Evolutionary conservation across 2,113 vertebrate species (phyloP), one percentile per base, ranked within the genome.

Genomic region (Willisornis vidua): DNA sequence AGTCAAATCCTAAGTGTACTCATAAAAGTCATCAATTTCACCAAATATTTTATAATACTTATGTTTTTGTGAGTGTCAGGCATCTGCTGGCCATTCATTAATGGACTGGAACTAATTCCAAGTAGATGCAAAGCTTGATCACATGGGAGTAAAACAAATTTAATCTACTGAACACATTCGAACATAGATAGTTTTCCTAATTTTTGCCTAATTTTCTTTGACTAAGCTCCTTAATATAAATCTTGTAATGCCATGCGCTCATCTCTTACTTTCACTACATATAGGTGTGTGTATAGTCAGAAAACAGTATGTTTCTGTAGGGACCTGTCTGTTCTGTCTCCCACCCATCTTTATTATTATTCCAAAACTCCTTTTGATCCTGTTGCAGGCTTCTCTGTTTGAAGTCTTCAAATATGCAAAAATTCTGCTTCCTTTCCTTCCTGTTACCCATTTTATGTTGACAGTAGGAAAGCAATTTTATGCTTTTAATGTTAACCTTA

Each of bases 401-500:
- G 93, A 96, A 93, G 93, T 71, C 67, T 70, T 79, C 75, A 71
- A 74, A 24, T 80, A 94, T 80, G 75, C 71, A 94, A 91, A 97
- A 96, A 87, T 85, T 83, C 82, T 61, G 46, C 72, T 96, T 92
- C 93, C 90, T 88, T 88, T 95, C 79, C 68, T 96, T 97, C 93
- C 80, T 95, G 80, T 94, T 81, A 71, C 59, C 67, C 57, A 24
- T 90, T 93, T 94, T 81, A 81, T 81, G 39, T 86, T 93, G 88
- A 88, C 79, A 92, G 52, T 52, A 72, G 85, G 77, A 90, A 91
- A 81, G 76, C 73, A 88, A 75, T 93, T 86, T 88, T 1, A 67
- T 62, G 76, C 68, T 85, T 93, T 57, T 86, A 72, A 90, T 81
- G 73, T 84, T 90, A 84, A 71, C 73, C 20, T 88, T 86, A 51